Evolutionary conservation across 2,888 invertebrate genomes (phyloP).

Genomic region (Caenorhabditis sp.): DNA sequence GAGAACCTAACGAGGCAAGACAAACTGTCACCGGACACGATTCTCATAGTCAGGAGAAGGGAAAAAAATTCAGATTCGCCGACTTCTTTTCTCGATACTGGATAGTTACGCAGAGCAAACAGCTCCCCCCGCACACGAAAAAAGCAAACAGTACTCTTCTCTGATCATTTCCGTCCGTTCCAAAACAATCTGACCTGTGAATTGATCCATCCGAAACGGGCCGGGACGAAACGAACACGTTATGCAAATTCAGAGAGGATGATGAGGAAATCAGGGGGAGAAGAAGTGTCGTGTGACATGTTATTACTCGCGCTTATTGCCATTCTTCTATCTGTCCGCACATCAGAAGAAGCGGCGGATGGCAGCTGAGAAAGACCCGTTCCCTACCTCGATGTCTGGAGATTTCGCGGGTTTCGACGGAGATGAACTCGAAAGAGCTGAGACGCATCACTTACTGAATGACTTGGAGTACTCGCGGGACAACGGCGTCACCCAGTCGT

Average conservation of each 20-base stretch:
- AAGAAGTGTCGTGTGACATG: constrained; percentile 4
- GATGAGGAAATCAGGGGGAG: not conserved
- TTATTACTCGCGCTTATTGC: constrained; percentile 12
- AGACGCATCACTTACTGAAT: constrained; percentile 41
- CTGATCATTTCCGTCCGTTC: not conserved
- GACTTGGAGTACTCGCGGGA: constrained; percentile 11
- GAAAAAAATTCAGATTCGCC: not conserved
- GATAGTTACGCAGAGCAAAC: not conserved
- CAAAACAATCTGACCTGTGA: constrained; percentile 8
- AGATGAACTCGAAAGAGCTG: constrained; percentile 35
- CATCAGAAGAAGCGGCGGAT: not conserved
- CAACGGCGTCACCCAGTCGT: constrained; percentile 43
- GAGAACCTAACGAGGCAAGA: no score
- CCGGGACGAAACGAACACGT: not conserved
- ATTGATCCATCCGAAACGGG: not conserved
- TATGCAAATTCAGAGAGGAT: constrained; percentile 3
- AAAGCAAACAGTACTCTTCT: not conserved
- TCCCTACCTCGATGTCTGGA: constrained; percentile 26
- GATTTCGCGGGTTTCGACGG: constrained; percentile 23
- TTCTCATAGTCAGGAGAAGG: not conserved
- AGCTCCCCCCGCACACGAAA: not conserved
- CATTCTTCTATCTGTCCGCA: constrained; percentile 12
- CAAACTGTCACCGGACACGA: not conserved
- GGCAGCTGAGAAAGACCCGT: not conserved
- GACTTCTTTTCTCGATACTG: not conserved